These are phyloP conservation scores for Globodera ellingtonae DNA, from an alignment of 1,140 invertebrate genomes.

Conservation along the genomic window DNA sequence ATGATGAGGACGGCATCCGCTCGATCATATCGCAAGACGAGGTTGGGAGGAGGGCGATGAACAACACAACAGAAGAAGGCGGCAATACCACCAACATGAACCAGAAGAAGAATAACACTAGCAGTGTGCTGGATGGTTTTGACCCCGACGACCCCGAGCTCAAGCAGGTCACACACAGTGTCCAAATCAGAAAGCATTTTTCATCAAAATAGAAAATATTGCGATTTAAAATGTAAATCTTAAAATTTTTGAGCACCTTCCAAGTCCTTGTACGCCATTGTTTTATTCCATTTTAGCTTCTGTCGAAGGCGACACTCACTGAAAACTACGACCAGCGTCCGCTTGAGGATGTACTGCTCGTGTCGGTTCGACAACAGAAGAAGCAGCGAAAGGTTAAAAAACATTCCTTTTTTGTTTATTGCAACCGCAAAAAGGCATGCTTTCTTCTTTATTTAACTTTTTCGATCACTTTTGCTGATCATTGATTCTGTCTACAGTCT, in stretches of 20 bases:
- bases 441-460: no score
- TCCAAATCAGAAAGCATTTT: neutral
- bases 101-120: neutral
- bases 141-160: slow-evolving; percentile 23
- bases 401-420: no score
- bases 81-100: neutral
- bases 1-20: neutral
- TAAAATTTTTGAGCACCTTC: no score
- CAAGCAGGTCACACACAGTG: neutral
- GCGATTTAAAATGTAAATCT: no score
- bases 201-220: no score
- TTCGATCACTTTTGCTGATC: no score
- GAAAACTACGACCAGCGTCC: slow-evolving; percentile 25
- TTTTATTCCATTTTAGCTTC: slow-evolving; percentile 16
- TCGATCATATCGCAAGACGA: neutral
- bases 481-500: no score
- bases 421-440: neutral
- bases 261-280: neutral
- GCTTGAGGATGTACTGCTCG: slow-evolving; percentile 16
- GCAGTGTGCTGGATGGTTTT: slow-evolving; percentile 29
- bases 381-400: slow-evolving; percentile 15
- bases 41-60: neutral
- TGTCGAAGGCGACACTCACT: slow-evolving; percentile 11
- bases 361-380: slow-evolving; percentile 21
- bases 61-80: neutral